phyloP scores from a whole-genome alignment of 2,113 vertebrate species.

The Ginglymostoma cirratum region DNA sequence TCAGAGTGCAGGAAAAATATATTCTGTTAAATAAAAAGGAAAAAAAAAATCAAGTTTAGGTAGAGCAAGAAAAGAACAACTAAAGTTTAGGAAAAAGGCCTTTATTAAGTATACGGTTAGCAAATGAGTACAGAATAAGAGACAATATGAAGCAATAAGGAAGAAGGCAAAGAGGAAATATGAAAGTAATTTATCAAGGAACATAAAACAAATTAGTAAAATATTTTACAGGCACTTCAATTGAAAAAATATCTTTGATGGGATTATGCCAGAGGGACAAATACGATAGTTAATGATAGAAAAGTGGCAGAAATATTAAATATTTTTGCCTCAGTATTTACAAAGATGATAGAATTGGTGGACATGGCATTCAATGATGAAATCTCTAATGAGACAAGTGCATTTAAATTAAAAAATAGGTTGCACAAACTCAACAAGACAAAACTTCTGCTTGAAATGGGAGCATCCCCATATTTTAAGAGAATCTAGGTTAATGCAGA shows the following conservation, averaged over 20 bases:
- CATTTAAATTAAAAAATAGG: no score
- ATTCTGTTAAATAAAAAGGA: background rate
- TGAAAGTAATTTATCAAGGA: background rate
- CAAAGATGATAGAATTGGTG: no score
- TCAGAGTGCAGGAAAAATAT: background rate
- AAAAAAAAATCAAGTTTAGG: background rate
- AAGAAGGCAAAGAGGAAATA: background rate
- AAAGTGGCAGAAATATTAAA: background rate
- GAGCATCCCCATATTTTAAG: no score
- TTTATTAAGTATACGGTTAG: background rate
- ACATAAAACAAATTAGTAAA: background rate
- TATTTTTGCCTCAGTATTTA: no score
- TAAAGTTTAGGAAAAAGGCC: background rate
- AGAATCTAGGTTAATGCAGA: no score
- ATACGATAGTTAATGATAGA: background rate
- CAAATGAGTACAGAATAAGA: background rate
- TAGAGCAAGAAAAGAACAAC: background rate
- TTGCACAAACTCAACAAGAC: no score
- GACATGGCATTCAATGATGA: no score
- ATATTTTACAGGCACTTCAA: background rate
- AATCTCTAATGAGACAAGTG: no score
- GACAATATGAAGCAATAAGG: background rate
- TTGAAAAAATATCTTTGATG: background rate
- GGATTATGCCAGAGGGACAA: background rate
- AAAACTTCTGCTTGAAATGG: no score